Evolutionary conservation across 2,797 vertebrate species (phyloP).

Genomic region (Nannoperca obscura): DNA sequence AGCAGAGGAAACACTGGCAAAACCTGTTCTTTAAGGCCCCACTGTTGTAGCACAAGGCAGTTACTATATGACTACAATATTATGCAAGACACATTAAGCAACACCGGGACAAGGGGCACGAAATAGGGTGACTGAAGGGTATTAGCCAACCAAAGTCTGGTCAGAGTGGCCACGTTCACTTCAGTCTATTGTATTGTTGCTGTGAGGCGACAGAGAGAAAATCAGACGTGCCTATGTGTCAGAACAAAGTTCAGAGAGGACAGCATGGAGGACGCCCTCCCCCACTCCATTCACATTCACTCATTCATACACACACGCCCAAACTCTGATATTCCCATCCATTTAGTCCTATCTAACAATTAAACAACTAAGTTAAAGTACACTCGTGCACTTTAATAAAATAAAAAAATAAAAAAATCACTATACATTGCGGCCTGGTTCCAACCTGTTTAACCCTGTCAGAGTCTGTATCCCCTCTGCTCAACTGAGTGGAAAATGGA

Average conservation of each 20-base stretch:
- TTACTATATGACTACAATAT: conserved; percentile 16
- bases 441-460: background rate
- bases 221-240: conserved; percentile 62
- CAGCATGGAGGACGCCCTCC: conserved; percentile 22
- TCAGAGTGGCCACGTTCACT: conserved; percentile 1
- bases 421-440: background rate
- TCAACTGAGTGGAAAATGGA: background rate
- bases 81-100: conserved; percentile 59
- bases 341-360: background rate
- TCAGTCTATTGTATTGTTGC: conserved; percentile 4
- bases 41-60: background rate
- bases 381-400: background rate
- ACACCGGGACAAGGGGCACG: conserved; percentile 5
- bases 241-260: conserved; percentile 77
- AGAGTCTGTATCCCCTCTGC: background rate
- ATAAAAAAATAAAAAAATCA: fast-evolving
- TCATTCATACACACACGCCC: too few species aligned
- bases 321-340: background rate
- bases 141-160: conserved; percentile 32
- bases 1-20: conserved; percentile 8
- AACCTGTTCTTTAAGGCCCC: background rate
- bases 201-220: conserved; percentile 8
- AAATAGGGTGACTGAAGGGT: conserved; percentile 2
- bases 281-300: background rate
- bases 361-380: background rate